Evolutionary conservation across 2,113 vertebrate genomes (phyloP).

Genomic region (Malurus cyaneus): DNA sequence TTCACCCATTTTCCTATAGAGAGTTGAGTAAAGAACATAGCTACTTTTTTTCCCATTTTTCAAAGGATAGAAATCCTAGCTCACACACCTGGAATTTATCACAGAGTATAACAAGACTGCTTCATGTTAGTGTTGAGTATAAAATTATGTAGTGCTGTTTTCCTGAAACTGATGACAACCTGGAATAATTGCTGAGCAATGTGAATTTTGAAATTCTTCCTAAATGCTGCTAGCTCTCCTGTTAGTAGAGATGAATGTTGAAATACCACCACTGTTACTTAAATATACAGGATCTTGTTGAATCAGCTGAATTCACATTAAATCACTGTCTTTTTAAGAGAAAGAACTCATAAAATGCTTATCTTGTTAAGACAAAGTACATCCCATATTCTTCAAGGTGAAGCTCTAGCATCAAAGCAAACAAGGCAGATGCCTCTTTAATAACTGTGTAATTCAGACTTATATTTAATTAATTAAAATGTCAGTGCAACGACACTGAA

Average conservation of each 20-base stretch:
- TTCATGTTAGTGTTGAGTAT: not conserved
- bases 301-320: slow-evolving; percentile 6
- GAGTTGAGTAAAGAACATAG: not conserved
- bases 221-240: slow-evolving; percentile 4
- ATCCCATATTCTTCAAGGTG: slow-evolving; percentile 3
- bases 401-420: slow-evolving; percentile 11
- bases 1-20: not conserved
- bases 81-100: slow-evolving; percentile 14
- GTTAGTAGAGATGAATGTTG: not conserved
- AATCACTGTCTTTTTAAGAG: not conserved
- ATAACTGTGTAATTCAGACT: slow-evolving; percentile 8
- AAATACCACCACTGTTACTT: not conserved
- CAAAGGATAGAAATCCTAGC: not conserved
- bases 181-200: slow-evolving; percentile 23
- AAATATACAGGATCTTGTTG: not conserved
- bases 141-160: not conserved
- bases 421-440: slow-evolving; percentile 25
- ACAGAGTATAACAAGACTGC: not conserved
- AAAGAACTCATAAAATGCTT: not conserved
- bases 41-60: not conserved
- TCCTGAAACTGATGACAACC: slow-evolving; percentile 15
- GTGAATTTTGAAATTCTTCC: slow-evolving; percentile 13
- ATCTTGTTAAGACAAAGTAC: not conserved
- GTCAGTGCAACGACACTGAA: not conserved
- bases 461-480: slow-evolving; percentile 53